Percentiles rank a stretch among this genome's conserved stretches.
Evolutionary conservation across 2,113 vertebrate species (phyloP).

Genomic region (Sphaerodactylus townsendi): DNA sequence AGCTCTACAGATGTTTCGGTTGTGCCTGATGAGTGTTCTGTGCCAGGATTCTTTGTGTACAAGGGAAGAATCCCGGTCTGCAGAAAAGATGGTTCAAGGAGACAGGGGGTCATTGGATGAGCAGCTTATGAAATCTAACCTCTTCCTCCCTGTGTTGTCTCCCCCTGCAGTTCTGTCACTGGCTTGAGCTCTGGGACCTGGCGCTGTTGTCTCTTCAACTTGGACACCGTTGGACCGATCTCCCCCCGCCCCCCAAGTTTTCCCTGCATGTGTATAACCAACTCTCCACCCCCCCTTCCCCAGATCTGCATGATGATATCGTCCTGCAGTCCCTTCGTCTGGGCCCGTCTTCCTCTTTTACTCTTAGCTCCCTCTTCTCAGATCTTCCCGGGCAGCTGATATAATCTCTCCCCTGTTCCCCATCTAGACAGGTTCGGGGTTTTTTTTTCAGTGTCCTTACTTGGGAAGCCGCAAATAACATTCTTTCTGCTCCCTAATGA

Average conservation of each 20-base stretch:
- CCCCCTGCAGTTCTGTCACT: slow-evolving; percentile 65
- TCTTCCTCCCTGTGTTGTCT: background rate
- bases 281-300: slow-evolving; percentile 7
- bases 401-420: background rate
- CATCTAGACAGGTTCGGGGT: background rate
- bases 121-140: background rate
- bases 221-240: background rate
- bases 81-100: background rate
- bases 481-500: background rate
- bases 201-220: slow-evolving; percentile 11
- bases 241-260: slow-evolving; percentile 22
- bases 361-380: background rate
- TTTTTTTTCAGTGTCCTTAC: background rate
- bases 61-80: background rate
- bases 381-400: slow-evolving; percentile 3
- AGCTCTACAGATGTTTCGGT: no score
- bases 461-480: background rate
- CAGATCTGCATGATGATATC: slow-evolving; percentile 7
- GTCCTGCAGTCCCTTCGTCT: background rate
- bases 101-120: background rate
- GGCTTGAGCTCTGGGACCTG: slow-evolving; percentile 62
- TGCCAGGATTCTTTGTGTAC: background rate
- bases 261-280: slow-evolving; percentile 45
- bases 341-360: background rate
- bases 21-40: no score